Conservation (phyloP, 2,888 invertebrate genomes). For the Pandemis corylana region DNA sequence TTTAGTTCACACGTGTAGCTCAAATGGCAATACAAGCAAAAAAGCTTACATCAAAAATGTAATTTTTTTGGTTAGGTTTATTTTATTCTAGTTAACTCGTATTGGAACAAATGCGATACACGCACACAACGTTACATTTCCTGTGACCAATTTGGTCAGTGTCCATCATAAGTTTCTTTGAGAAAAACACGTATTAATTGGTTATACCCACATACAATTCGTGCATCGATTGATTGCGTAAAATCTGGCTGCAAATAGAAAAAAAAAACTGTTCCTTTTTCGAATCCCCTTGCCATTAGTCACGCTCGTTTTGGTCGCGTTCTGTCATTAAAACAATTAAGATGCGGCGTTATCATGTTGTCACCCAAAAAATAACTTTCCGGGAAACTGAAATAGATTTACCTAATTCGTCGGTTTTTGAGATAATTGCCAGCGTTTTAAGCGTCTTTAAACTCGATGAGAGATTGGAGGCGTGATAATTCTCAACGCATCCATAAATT, state of each 20-base stretch:
- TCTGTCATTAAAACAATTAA: constrained; percentile 82
- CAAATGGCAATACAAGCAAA: too few relatives aligned
- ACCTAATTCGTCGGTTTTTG: constrained; percentile 56
- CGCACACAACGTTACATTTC: too few relatives aligned
- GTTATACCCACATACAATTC: too few relatives aligned
- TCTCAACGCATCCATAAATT: constrained; percentile 39
- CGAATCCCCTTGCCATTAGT: constrained; percentile 68
- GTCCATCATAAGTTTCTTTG: too few relatives aligned
- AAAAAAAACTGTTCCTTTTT: constrained; percentile 66
- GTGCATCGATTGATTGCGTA: too few relatives aligned
- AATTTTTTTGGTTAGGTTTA: too few relatives aligned
- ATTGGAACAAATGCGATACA: too few relatives aligned
- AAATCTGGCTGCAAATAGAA: constrained; percentile 45
- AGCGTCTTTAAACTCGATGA: constrained; percentile 42
- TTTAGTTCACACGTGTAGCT: too few relatives aligned
- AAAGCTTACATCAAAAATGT: too few relatives aligned
- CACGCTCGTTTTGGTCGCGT: constrained; percentile 64
- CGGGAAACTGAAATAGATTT: constrained; percentile 45
- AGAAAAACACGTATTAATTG: too few relatives aligned
- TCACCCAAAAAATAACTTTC: constrained; percentile 57
- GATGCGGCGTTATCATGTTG: constrained; percentile 72
- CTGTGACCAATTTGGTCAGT: too few relatives aligned
- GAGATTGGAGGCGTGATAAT: constrained; percentile 26
- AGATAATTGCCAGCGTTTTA: constrained; percentile 47
- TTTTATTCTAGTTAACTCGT: too few relatives aligned